Conservation (phyloP, 2,888 invertebrate genomes). For the Pristionchus entomophagus region DNA sequence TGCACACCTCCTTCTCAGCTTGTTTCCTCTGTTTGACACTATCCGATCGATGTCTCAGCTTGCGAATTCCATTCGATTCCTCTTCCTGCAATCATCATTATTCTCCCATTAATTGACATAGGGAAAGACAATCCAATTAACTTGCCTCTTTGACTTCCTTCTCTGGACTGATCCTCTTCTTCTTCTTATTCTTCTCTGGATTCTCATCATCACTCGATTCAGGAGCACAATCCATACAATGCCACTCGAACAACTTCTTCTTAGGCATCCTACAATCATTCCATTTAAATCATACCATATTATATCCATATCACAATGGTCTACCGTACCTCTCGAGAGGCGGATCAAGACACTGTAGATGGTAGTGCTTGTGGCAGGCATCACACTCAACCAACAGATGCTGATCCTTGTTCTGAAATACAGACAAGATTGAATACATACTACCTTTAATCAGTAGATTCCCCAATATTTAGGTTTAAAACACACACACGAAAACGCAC, state of each 20-base stretch:
- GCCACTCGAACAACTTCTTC: constrained; percentile 34
- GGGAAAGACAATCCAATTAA: not conserved
- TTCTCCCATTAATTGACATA: not conserved
- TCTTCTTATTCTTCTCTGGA: not conserved
- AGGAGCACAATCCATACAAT: constrained; percentile 41
- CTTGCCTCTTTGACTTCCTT: not conserved
- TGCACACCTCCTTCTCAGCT: not conserved
- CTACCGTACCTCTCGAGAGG: constrained; percentile 85
- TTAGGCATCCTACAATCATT: constrained; percentile 43
- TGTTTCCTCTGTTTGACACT: constrained; percentile 1
- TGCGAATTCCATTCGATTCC: not conserved
- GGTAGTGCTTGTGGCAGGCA: constrained; percentile 92
- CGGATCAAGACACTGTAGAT: constrained; percentile 93
- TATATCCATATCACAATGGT: too few species aligned
- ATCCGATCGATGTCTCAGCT: constrained; percentile 45
- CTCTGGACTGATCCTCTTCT: not conserved
- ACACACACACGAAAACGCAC: not conserved
- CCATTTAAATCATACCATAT: constrained; percentile 83
- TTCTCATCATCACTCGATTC: constrained; percentile 7
- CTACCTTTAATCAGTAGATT: too few species aligned
- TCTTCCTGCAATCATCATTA: not conserved
- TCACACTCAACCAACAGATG: constrained; percentile 95
- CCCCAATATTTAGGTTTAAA: not conserved
- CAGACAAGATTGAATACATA: not conserved
- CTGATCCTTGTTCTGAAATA: constrained; percentile 86